A percentile compares a stretch with the other conserved stretches of the same genome.
These are phyloP conservation scores for Abramis brama DNA, from an alignment of 2,113 vertebrate species.

Conservation along the genomic window DNA sequence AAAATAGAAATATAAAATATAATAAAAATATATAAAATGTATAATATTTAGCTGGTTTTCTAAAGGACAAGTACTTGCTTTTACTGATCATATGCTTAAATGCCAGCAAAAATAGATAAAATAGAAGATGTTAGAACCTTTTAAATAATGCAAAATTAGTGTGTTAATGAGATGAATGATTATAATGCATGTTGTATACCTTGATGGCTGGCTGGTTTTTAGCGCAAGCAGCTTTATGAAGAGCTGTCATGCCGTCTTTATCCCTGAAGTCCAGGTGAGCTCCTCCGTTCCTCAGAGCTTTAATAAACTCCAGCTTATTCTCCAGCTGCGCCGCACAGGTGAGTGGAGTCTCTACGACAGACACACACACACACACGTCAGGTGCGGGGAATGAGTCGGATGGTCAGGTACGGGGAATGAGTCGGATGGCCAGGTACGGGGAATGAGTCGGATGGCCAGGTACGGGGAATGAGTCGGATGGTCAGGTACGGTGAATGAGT, in stretches of 20 bases:
- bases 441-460: too few relatives aligned
- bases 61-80: too few relatives aligned
- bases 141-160: neutral
- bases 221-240: conserved; percentile 89
- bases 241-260: conserved; percentile 90
- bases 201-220: conserved; percentile 84
- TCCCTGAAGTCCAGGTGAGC: conserved; percentile 95
- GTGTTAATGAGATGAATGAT: neutral
- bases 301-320: conserved; percentile 81
- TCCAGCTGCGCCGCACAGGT: conserved; percentile 87
- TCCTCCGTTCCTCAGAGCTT: conserved; percentile 86
- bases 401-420: too few relatives aligned
- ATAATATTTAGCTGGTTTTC: too few relatives aligned
- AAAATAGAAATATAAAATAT: too few relatives aligned
- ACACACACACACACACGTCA: neutral
- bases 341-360: conserved; percentile 84
- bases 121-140: neutral
- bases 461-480: too few relatives aligned
- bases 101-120: neutral
- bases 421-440: too few relatives aligned
- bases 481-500: too few relatives aligned
- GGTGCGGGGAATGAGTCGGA: too few relatives aligned
- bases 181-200: conserved; percentile 70
- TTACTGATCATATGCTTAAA: too few relatives aligned
- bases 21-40: too few relatives aligned